phyloP scores from a whole-genome alignment of 2,797 vertebrate genomes.

The Clamator glandarius region DNA sequence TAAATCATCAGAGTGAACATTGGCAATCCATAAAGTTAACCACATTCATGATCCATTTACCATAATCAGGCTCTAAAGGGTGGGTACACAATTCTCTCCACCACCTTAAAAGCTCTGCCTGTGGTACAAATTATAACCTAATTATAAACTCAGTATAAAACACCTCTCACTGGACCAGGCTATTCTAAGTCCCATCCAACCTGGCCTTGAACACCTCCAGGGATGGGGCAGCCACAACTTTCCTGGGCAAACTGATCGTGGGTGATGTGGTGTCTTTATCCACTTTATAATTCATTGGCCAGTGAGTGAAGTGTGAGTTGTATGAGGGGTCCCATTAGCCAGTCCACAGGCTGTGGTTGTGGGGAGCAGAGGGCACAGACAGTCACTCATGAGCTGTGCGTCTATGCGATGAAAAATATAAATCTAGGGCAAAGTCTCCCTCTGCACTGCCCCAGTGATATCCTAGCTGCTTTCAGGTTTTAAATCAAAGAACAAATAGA shows the following conservation, averaged over 20 bases:
- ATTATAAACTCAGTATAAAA: not conserved
- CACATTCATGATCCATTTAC: not conserved
- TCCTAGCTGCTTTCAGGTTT: not conserved
- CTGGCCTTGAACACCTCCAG: too few species aligned
- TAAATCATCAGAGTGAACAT: not conserved
- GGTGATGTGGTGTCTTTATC: not conserved
- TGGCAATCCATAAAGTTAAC: not conserved
- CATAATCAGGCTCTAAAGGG: not conserved
- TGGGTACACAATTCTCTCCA: not conserved
- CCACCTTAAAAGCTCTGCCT: not conserved
- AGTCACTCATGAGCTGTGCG: too few species aligned
- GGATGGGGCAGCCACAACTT: too few species aligned
- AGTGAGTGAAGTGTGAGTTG: not conserved
- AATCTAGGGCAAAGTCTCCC: not conserved
- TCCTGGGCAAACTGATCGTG: too few species aligned
- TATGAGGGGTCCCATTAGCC: not conserved
- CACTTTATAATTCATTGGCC: not conserved
- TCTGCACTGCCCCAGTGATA: not conserved
- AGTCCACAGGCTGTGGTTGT: fast-evolving
- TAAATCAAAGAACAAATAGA: not conserved
- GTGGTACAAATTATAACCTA: not conserved
- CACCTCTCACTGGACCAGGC: too few species aligned
- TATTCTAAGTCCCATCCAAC: too few species aligned
- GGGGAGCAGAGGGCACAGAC: not conserved
- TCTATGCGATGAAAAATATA: not conserved